Base-by-base conservation (phyloP, 2,888 invertebrate genomes). In the Microplitis deprimator region DNA sequence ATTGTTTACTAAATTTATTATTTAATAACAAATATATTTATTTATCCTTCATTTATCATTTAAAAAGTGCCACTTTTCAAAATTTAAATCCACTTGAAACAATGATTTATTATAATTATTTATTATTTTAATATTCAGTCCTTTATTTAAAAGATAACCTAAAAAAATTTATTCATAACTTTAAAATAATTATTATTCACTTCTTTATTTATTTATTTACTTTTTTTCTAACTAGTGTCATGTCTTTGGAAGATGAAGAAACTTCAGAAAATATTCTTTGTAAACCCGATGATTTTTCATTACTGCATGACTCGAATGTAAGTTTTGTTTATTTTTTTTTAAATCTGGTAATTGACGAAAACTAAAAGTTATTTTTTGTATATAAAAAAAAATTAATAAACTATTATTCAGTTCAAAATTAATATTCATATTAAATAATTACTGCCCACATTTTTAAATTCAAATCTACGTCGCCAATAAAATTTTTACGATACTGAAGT, bases 231-330 rank as follows among this genome's bases (percentile, higher is more conserved):
- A 17, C 13, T 8, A 69, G 69, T 16, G 73, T 79, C 77, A 88
- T 88, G 88, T 87, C 89, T 75, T 69, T 81, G 70, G 83, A 85
- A 77, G 83, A 83, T 82, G 81, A 80, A 69, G 85, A 87, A 77
- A 68, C 82, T 77, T 78, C 85, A 8, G 85, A 84, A 75, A 82
- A 82, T 81, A 77, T 81, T 59, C 77, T 73, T 65, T 77, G 81
- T 39, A 82, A 77, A 76, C 84, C 83, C 68, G 83, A 86, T 64
- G 83, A 85, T 40, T 86, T 86, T 76, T 78, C 84, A 50, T 83
- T 86, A 40, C 74, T 84, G 41, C 84, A 85, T 39, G 85, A 83
- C 20, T 77, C 84, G 64, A 84, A 84, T 76, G 88, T 87, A 80
- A 75, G 82, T 70, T 50, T 7, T 10, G 71, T 17, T 7, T n/a